Percentiles rank a stretch among this genome's conserved stretches.
phyloP scores from a whole-genome alignment of 1,140 invertebrate genomes.

The Drosophila bocqueti region DNA sequence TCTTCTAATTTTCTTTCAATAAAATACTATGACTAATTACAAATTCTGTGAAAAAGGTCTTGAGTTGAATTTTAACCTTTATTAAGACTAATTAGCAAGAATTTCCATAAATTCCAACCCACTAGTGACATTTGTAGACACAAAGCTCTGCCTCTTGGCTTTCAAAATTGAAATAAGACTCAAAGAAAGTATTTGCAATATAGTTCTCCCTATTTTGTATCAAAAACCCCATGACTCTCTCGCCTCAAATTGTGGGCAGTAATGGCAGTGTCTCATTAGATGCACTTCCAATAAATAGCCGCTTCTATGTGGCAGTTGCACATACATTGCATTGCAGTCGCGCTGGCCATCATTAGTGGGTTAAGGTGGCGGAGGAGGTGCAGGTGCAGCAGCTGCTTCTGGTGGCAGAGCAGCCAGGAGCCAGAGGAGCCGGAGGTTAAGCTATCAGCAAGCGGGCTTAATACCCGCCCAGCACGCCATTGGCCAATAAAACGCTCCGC shows the following conservation, averaged over 20 bases:
- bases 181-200: too few species aligned
- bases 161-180: neutral
- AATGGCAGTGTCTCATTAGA: conserved; percentile 55
- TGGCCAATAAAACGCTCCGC: conserved; percentile 72
- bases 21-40: too few species aligned
- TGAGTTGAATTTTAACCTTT: neutral
- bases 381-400: conserved; percentile 6
- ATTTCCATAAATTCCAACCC: neutral
- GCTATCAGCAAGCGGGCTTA: conserved; percentile 55
- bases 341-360: conserved; percentile 61
- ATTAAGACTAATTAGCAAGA: neutral
- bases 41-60: too few species aligned
- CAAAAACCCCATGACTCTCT: neutral
- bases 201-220: neutral
- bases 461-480: conserved; percentile 72
- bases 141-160: neutral
- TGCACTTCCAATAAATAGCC: conserved; percentile 60
- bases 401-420: neutral
- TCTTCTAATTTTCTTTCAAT: too few species aligned
- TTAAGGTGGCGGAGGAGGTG: conserved; percentile 17
- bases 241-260: conserved; percentile 18
- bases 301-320: conserved; percentile 45
- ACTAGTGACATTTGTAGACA: neutral
- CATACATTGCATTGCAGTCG: conserved; percentile 39
- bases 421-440: neutral